Percentiles rank a stretch among this genome's conserved stretches.
Evolutionary conservation across 2,113 vertebrate species (phyloP).

Genomic region (Nannobrachium achirus): DNA sequence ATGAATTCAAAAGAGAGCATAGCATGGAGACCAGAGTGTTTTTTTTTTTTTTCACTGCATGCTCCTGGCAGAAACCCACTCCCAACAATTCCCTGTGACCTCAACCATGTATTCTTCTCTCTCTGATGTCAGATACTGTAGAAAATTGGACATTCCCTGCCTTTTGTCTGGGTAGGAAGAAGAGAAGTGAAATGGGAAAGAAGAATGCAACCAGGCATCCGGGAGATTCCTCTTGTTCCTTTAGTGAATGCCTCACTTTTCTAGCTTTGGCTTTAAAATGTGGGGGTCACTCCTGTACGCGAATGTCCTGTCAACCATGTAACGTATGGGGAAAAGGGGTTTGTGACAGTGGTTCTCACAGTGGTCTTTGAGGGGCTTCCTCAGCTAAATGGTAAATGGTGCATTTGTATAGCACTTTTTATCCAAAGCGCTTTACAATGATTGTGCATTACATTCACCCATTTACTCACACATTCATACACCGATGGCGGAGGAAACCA

Average conservation of each 20-base stretch:
- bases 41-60: conserved; percentile 49
- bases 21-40: conserved; percentile 19
- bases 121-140: conserved; percentile 48
- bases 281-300: conserved; percentile 2
- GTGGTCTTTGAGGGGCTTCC: too few relatives aligned
- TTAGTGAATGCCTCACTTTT: conserved; percentile 30
- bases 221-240: conserved; percentile 39
- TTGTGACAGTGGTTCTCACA: conserved; percentile 2
- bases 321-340: conserved; percentile 9
- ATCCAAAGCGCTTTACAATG: too few relatives aligned
- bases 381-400: too few relatives aligned
- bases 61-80: conserved; percentile 45
- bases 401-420: too few relatives aligned
- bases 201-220: conserved; percentile 35
- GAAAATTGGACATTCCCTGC: conserved; percentile 40
- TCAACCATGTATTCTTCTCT: conserved; percentile 35
- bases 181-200: conserved; percentile 38
- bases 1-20: conserved; percentile 33
- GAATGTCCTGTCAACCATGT: conserved; percentile 15
- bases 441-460: too few relatives aligned
- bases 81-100: conserved; percentile 36
- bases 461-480: too few relatives aligned
- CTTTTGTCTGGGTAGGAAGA: conserved; percentile 12
- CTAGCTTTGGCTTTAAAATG: conserved; percentile 29
- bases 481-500: too few relatives aligned